These are phyloP conservation scores for Phodopus roborovskii DNA, from an alignment of 2,113 vertebrate genomes.

Conservation along the genomic window DNA sequence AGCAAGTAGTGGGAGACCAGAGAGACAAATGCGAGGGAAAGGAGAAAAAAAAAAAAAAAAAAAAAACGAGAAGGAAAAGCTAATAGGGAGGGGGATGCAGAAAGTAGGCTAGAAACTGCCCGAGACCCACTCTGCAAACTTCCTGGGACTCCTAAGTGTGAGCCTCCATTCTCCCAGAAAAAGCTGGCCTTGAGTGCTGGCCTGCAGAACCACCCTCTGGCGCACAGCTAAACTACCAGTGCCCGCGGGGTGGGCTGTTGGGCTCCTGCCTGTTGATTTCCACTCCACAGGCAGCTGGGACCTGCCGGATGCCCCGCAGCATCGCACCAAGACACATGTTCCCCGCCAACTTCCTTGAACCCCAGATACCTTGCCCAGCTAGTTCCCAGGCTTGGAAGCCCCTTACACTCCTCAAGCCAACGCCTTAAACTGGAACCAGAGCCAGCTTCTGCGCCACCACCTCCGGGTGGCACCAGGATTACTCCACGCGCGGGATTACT, in stretches of 20 bases:
- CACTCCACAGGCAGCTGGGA: slow-evolving; percentile 39
- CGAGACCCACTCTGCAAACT: background rate
- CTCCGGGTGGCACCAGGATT: slow-evolving; percentile 48
- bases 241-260: background rate
- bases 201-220: background rate
- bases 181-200: background rate
- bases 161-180: background rate
- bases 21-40: background rate
- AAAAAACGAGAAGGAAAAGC: background rate
- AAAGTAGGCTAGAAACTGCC: background rate
- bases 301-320: background rate
- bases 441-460: background rate
- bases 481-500: background rate
- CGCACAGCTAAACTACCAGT: background rate
- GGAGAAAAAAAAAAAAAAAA: no score
- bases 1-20: background rate
- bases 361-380: slow-evolving; percentile 33
- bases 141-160: background rate
- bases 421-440: background rate
- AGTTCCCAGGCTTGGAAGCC: background rate
- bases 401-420: background rate
- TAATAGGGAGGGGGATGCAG: background rate
- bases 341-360: slow-evolving; percentile 31
- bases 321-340: slow-evolving; percentile 53
- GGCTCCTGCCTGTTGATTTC: slow-evolving; percentile 69